phyloP scores from a whole-genome alignment of 2,888 invertebrate species.

The Plagodis pulveraria region DNA sequence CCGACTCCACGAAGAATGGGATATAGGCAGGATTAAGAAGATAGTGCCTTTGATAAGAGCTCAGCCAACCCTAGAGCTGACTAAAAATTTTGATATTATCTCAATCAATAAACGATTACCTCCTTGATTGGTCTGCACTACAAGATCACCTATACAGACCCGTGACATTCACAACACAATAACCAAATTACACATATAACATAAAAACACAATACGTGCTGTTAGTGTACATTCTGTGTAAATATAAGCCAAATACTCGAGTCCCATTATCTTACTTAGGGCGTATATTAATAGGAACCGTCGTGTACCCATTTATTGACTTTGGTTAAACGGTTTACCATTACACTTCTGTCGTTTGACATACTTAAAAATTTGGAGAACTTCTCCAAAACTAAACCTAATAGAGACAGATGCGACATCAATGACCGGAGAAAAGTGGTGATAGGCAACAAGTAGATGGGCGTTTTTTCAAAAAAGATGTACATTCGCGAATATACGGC shows the following conservation, averaged over 20 bases:
- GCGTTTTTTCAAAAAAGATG: no score
- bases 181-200: conserved; percentile 31
- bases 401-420: conserved; percentile 1
- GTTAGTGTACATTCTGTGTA: conserved; percentile 21
- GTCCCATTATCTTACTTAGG: conserved; percentile 52
- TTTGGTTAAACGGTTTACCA: conserved; percentile 44
- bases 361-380: conserved; percentile 26
- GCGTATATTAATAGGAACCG: conserved; percentile 45
- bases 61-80: no score
- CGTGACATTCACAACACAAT: conserved; percentile 7
- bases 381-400: conserved; percentile 30
- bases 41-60: no score
- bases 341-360: conserved; percentile 27
- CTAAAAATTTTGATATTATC: no score
- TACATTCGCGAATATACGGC: no score
- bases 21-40: no score
- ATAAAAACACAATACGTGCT: conserved; percentile 40
- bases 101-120: background rate
- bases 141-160: no score
- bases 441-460: background rate
- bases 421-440: conserved; percentile 4
- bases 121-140: conserved; percentile 1
- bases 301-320: conserved; percentile 37
- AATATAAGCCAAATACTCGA: conserved; percentile 31
- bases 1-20: no score